Evolutionary conservation across 1,140 invertebrate genomes (phyloP).

Genomic region (Orussus abietinus): DNA sequence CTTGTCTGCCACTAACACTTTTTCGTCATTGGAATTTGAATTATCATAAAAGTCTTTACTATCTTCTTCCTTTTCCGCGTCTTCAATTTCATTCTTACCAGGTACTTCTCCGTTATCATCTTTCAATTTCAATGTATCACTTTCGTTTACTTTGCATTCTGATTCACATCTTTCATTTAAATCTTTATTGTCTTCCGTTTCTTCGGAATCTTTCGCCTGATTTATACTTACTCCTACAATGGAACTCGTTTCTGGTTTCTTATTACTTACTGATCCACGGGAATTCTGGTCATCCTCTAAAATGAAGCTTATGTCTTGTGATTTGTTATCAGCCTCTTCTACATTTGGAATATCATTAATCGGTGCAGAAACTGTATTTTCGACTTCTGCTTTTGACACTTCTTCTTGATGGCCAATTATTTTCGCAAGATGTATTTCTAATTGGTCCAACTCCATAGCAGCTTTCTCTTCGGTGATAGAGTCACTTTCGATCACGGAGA

Average conservation of each 20-base stretch:
- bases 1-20: no score
- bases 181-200: no score
- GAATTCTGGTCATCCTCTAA: constrained; percentile 33
- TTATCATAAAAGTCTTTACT: constrained; percentile 23
- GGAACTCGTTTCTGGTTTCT: constrained; percentile 21
- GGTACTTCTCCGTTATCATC: no score
- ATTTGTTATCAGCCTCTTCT: constrained; percentile 34
- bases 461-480: constrained; percentile 22
- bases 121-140: no score
- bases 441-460: constrained; percentile 25
- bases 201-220: constrained; percentile 5
- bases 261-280: constrained; percentile 24
- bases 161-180: no score
- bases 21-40: constrained; percentile 18
- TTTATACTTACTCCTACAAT: constrained; percentile 4
- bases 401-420: constrained; percentile 35
- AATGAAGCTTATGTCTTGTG: constrained; percentile 36
- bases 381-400: constrained; percentile 22
- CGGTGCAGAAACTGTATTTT: constrained; percentile 29
- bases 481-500: no score
- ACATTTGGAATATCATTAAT: constrained; percentile 26
- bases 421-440: constrained; percentile 31
- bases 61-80: no score
- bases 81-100: no score
- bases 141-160: no score